Base-by-base conservation (phyloP, 2,113 vertebrate species). In the Istiophorus platypterus region DNA sequence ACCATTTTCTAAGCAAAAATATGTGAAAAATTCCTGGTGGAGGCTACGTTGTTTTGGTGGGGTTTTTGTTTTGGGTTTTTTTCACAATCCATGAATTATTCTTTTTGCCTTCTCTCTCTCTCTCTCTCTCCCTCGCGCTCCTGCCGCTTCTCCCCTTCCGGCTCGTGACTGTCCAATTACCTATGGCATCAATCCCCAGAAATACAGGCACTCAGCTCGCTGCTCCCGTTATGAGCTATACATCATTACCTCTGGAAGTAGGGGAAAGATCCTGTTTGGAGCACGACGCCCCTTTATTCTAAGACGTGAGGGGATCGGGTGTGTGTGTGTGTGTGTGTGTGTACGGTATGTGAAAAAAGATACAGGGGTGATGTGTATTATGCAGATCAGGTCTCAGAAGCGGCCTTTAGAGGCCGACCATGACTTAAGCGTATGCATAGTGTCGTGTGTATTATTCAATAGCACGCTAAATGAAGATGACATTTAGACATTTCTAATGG, bases 381-480 rank as follows among this genome's bases (percentile, higher is more conserved):
- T 73, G 18, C 37, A 15, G 15, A 7, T 7, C 15, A 20, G 22
- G 27, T 14, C 65, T 76, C 24, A 56, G 47, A 76, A 31, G 65
- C 4, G 20, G 57, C 69, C 37, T 69, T 31, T 64, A 70, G 59
- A 14, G 56, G 61, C 71, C 72, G 66, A 81, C 78, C 59, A 29
- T 4, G 56, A 70, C 63, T 41, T 82, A 77, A 86, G 84, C 66
- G 68, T 42, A 83, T 81, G 80, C 85, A 82, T 82, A 88, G 82
- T 82, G 87, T 87, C 80, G 78, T 49, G 71, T 67, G 41, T 62
- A 65, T 89, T 79, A 84, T 86, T 79, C 73, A 62, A 59, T 42
- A 47, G 80, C 83, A 64, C 81, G 83, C 54, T 86, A 83, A 93
- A 91, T 89, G 88, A 89, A 89, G 72, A 84, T 2, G 90, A 81